phyloP scores from a whole-genome alignment of 2,888 invertebrate genomes.

The Drosophila nr. perissopoda region DNA sequence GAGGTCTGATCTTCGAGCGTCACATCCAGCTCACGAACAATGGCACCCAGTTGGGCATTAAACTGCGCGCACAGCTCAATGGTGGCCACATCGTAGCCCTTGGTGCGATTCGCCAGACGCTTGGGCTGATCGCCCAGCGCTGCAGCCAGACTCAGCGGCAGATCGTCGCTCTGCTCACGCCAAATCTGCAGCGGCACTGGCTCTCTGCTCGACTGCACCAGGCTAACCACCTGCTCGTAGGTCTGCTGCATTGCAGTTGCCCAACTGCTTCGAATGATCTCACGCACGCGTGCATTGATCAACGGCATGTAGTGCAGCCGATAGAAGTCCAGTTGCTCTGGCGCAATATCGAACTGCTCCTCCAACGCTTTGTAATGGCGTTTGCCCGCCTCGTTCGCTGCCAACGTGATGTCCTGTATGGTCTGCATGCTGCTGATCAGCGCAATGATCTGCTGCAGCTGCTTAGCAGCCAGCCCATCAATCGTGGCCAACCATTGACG shows the following conservation, averaged over 20 bases:
- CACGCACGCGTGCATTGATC: constrained; percentile 89
- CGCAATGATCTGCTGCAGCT: constrained; percentile 87
- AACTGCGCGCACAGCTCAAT: constrained; percentile 89
- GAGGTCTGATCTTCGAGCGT: constrained; percentile 86
- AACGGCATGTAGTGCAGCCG: constrained; percentile 90
- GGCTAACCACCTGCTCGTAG: constrained; percentile 85
- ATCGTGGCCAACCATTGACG: constrained; percentile 89
- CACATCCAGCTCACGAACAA: constrained; percentile 89
- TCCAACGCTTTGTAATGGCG: constrained; percentile 89
- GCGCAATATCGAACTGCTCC: constrained; percentile 87
- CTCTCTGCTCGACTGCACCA: constrained; percentile 58
- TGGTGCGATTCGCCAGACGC: constrained; percentile 90
- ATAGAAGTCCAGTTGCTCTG: constrained; percentile 88
- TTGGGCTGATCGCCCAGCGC: constrained; percentile 83
- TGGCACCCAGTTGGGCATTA: constrained; percentile 87
- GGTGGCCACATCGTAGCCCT: constrained; percentile 91
- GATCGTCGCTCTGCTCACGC: constrained; percentile 88
- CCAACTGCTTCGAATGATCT: constrained; percentile 86
- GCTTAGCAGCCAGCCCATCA: constrained; percentile 86
- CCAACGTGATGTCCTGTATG: constrained; percentile 90
- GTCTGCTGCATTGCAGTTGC: constrained; percentile 82
- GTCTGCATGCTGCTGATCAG: constrained; percentile 90
- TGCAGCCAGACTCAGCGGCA: constrained; percentile 85
- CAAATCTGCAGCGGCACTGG: constrained; percentile 85
- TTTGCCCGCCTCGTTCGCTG: constrained; percentile 88